Evolutionary conservation across 2,113 vertebrate species (phyloP).

Genomic region (Vulpes lagopus): DNA sequence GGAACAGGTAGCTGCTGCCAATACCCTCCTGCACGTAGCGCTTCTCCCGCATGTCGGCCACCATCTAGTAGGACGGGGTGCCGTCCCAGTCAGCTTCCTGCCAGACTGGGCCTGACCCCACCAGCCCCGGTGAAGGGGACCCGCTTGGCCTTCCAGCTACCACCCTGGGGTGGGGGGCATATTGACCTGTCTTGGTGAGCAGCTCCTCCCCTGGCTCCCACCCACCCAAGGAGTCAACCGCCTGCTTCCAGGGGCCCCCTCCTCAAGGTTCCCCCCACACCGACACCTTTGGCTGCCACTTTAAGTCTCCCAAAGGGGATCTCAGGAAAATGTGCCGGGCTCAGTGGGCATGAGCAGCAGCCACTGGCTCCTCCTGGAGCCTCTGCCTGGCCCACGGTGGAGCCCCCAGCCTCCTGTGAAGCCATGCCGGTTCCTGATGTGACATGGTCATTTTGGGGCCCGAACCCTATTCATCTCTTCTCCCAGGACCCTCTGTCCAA

Average conservation of each 20-base stretch:
- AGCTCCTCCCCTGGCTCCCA: neutral
- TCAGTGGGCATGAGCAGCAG: neutral
- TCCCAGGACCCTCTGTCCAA: neutral
- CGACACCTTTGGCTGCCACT: neutral
- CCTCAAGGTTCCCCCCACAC: neutral
- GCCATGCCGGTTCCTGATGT: neutral
- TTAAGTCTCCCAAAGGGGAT: neutral
- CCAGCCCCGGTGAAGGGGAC: neutral
- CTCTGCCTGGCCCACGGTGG: neutral
- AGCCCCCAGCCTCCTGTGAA: neutral
- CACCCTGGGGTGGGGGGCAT: neutral
- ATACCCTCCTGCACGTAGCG: conserved; percentile 95
- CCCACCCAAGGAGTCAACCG: neutral
- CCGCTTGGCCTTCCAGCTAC: neutral
- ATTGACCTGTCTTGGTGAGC: neutral
- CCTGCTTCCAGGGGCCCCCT: neutral
- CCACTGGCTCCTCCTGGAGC: neutral
- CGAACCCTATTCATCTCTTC: neutral
- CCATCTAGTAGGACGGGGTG: conserved; percentile 88
- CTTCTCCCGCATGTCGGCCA: conserved; percentile 96
- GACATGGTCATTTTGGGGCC: neutral
- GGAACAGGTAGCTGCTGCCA: conserved; percentile 96
- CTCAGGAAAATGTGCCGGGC: neutral
- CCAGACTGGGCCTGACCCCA: neutral
- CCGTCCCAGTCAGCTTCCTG: neutral